phyloP scores from a whole-genome alignment of 1,140 invertebrate species.

The Alviniconcha marisindica region DNA sequence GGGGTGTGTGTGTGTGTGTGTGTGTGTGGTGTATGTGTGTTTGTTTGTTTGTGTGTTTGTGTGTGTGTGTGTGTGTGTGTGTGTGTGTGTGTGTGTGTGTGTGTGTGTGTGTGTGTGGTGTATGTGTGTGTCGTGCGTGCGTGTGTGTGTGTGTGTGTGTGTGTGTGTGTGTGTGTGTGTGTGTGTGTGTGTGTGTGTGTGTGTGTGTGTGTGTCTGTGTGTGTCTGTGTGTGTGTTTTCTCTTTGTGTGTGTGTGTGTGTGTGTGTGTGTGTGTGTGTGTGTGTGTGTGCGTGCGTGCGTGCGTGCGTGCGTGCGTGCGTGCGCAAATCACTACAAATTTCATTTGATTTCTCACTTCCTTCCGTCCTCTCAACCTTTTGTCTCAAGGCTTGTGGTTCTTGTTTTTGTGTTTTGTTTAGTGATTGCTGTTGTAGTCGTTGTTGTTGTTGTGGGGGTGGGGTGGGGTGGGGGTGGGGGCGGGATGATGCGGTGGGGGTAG shows the following conservation, averaged over 20 bases:
- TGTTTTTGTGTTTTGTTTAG: too few relatives aligned
- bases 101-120: neutral
- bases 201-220: neutral
- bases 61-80: too few relatives aligned
- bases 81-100: neutral
- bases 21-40: neutral
- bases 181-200: slow-evolving; percentile 13
- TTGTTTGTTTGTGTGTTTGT: neutral
- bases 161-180: slow-evolving; percentile 17
- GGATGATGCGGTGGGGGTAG: too few relatives aligned
- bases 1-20: slow-evolving; percentile 11
- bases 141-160: neutral
- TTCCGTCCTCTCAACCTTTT: too few relatives aligned
- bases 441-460: neutral
- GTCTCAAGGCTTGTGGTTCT: too few relatives aligned
- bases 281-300: neutral
- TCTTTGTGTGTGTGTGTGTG: neutral
- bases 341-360: too few relatives aligned
- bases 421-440: neutral
- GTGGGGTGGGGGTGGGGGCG: neutral
- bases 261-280: neutral
- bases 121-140: too few relatives aligned
- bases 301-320: neutral
- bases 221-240: slow-evolving; percentile 1
- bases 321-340: too few relatives aligned